A percentile compares a stretch with the other conserved stretches of the same genome.
phyloP scores from a whole-genome alignment of 2,797 vertebrate genomes.

The Cryptoprocta ferox region DNA sequence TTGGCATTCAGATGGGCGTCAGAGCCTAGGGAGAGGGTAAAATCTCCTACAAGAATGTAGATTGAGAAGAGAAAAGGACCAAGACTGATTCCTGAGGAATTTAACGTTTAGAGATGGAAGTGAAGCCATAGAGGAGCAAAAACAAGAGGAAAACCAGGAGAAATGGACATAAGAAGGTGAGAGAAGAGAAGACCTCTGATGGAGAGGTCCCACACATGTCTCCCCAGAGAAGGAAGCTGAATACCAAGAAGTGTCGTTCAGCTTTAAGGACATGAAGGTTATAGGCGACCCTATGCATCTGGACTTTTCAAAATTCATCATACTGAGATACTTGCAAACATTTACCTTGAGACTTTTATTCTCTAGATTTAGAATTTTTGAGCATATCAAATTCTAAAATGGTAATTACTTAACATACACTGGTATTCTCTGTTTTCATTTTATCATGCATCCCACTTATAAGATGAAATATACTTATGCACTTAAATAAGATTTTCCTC shows the following conservation, averaged over 20 bases:
- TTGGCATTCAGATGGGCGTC: background rate
- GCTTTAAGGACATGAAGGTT: background rate
- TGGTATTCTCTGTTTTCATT: slow-evolving; percentile 56
- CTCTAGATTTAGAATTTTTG: slow-evolving; percentile 35
- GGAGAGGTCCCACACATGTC: accelerated
- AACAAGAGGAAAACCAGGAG: no score
- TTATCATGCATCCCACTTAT: background rate
- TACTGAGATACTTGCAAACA: background rate
- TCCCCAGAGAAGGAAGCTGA: background rate
- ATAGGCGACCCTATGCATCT: no score
- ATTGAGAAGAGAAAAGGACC: accelerated
- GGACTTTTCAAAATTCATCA: background rate
- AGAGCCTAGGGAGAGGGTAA: background rate
- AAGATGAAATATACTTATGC: slow-evolving; percentile 54
- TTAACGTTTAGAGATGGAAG: background rate
- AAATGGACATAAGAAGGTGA: no score
- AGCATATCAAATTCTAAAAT: background rate
- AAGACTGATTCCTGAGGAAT: background rate
- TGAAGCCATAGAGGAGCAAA: background rate
- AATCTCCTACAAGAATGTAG: background rate
- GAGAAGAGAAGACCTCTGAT: background rate
- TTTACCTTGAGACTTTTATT: background rate
- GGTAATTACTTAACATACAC: background rate
- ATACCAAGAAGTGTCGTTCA: background rate
- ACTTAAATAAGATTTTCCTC: slow-evolving; percentile 78